Percentiles rank a stretch among this genome's conserved stretches.
phyloP scores from a whole-genome alignment of 2,888 invertebrate genomes.

The Kuschelorhynchus macadamiae region DNA sequence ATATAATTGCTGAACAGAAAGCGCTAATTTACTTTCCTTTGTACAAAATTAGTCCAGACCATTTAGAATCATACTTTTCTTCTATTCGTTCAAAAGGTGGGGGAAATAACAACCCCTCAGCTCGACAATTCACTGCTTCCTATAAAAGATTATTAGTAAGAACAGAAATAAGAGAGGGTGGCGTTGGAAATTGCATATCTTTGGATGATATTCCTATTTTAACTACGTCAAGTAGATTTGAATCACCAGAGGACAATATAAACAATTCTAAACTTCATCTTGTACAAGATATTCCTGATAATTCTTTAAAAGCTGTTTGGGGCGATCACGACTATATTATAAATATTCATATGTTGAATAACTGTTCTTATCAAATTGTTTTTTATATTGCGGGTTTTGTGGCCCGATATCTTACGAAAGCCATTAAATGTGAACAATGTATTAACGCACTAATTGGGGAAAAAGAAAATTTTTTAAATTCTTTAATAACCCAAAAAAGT shows the following conservation, averaged over 20 bases:
- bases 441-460: not conserved
- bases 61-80: slow-evolving; percentile 48
- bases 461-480: slow-evolving; percentile 13
- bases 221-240: slow-evolving; percentile 28
- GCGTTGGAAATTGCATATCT: slow-evolving; percentile 41
- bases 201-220: slow-evolving; percentile 38
- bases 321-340: slow-evolving; percentile 28
- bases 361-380: slow-evolving; percentile 32
- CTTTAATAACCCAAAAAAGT: slow-evolving; percentile 23
- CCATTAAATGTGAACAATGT: slow-evolving; percentile 17
- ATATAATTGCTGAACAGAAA: not conserved
- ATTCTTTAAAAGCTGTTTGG: not conserved
- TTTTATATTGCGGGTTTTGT: slow-evolving; percentile 39
- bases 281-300: not conserved
- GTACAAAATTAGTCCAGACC: slow-evolving; percentile 47
- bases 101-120: slow-evolving; percentile 50
- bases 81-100: slow-evolving; percentile 45
- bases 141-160: slow-evolving; percentile 45
- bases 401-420: not conserved
- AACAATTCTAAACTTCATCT: not conserved
- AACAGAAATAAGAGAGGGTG: no score
- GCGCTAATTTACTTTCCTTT: slow-evolving; percentile 33
- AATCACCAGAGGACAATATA: slow-evolving; percentile 1
- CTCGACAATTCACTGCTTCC: slow-evolving; percentile 37
- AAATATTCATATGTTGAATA: slow-evolving; percentile 11